Evolutionary conservation across 2,113 vertebrate species (phyloP).

Genomic region (Perccottus glenii): DNA sequence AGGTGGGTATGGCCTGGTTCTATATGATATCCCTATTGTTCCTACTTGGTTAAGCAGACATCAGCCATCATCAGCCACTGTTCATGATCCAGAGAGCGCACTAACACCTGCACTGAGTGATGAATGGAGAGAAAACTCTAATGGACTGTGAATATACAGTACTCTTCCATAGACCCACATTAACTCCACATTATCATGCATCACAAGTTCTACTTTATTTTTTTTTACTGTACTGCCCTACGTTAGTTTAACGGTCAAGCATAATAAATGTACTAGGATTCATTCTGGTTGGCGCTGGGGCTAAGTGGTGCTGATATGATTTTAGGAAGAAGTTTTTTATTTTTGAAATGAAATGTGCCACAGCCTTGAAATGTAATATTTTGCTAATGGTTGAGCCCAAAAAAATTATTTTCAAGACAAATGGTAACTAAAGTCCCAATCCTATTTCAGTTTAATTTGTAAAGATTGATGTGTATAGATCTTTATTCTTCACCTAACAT

Average conservation of each 20-base stretch:
- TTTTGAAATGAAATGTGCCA: too few species aligned
- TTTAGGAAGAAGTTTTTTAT: too few species aligned
- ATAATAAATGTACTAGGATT: conserved; percentile 1
- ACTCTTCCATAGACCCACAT: conserved; percentile 4
- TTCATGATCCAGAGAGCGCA: conserved; percentile 48
- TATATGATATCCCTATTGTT: conserved; percentile 68
- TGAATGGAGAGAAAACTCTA: conserved; percentile 34
- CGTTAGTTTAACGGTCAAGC: conserved; percentile 3
- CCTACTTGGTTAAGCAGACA: conserved; percentile 58
- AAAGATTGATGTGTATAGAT: too few species aligned
- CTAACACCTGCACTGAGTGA: conserved; percentile 42
- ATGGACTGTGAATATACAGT: conserved; percentile 32
- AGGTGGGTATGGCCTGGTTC: conserved; percentile 53
- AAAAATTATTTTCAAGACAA: background rate
- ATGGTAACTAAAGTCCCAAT: too few species aligned
- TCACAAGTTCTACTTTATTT: conserved; percentile 14
- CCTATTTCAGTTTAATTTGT: too few species aligned
- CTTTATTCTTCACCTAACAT: too few species aligned
- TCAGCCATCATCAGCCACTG: conserved; percentile 45
- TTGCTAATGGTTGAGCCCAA: too few species aligned
- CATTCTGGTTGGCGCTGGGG: background rate
- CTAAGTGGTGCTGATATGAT: background rate
- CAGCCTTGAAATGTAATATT: too few species aligned
- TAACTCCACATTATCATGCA: background rate
- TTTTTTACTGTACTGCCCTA: conserved; percentile 6